A percentile compares a stretch with the other conserved stretches of the same genome.
Evolutionary conservation across 2,888 invertebrate species (phyloP).

Genomic region (Dynastes grantii): DNA sequence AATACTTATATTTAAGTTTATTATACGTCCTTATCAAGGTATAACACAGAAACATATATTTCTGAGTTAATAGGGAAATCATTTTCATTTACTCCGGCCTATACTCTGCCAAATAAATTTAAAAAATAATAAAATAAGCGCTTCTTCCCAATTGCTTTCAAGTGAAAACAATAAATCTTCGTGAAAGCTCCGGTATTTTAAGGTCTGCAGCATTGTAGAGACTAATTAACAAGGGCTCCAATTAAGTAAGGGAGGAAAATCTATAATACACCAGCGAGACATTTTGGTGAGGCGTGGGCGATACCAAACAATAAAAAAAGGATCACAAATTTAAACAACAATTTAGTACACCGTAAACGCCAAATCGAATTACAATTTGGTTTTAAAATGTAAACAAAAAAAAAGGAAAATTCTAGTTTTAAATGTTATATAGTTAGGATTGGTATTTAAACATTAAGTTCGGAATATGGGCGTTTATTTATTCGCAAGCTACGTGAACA

Average conservation of each 20-base stretch:
- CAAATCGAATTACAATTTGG: slow-evolving; percentile 22
- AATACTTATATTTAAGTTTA: too few species aligned
- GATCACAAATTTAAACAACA: slow-evolving; percentile 21
- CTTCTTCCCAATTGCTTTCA: slow-evolving; percentile 24
- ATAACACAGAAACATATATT: too few species aligned
- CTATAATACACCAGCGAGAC: slow-evolving; percentile 25
- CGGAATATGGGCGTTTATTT: not conserved
- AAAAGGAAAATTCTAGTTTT: not conserved
- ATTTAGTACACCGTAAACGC: slow-evolving; percentile 9
- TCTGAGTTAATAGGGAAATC: too few species aligned
- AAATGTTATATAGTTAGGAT: too few species aligned
- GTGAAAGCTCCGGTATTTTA: slow-evolving; percentile 31
- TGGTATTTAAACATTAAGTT: not conserved
- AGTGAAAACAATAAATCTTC: slow-evolving; percentile 29
- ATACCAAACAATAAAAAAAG: not conserved
- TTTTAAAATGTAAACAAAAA: slow-evolving; percentile 6
- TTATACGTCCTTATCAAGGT: too few species aligned
- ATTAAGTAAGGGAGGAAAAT: slow-evolving; percentile 43
- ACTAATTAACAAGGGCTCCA: slow-evolving; percentile 43
- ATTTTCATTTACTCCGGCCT: too few species aligned
- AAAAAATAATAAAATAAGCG: not conserved
- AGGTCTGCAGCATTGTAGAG: slow-evolving; percentile 26
- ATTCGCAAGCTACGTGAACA: not conserved
- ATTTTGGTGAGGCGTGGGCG: not conserved
- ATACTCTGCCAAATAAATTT: not conserved